These are phyloP conservation scores for Sigmodon hispidus DNA, from an alignment of 2,113 vertebrate species.

Conservation along the genomic window DNA sequence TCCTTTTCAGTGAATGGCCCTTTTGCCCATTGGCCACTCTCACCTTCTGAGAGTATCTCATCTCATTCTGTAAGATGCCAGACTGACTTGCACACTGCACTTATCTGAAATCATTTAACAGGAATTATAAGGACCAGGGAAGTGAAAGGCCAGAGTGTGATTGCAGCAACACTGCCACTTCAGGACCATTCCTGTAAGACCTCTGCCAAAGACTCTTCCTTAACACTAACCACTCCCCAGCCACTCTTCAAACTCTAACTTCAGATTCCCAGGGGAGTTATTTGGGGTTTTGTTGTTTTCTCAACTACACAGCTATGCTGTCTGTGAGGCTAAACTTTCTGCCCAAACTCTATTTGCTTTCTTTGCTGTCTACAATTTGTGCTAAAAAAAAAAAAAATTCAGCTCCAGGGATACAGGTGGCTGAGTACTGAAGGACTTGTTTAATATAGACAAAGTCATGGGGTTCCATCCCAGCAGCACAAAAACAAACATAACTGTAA, in stretches of 20 bases:
- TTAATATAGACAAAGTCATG: background rate
- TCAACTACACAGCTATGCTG: background rate
- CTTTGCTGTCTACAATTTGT: background rate
- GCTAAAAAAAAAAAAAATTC: background rate
- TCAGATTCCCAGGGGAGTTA: background rate
- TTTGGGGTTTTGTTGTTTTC: background rate
- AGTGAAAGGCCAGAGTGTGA: background rate
- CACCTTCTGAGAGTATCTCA: background rate
- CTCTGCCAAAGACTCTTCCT: slow-evolving; percentile 27
- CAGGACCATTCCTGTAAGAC: background rate
- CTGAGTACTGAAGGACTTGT: background rate
- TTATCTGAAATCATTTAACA: background rate
- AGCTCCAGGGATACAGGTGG: background rate
- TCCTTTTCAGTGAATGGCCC: background rate
- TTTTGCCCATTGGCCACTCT: background rate
- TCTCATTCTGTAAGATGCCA: background rate
- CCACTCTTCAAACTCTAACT: background rate
- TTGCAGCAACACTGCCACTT: background rate
- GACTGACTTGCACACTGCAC: background rate
- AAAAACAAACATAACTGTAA: background rate
- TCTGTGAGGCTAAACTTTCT: background rate
- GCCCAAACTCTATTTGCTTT: background rate
- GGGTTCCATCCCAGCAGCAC: background rate
- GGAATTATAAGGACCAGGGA: background rate
- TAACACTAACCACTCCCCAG: background rate